Percentiles rank a stretch among this genome's conserved stretches.
Evolutionary conservation across 1,140 invertebrate species (phyloP).

Genomic region (Drosophila nebulosa): DNA sequence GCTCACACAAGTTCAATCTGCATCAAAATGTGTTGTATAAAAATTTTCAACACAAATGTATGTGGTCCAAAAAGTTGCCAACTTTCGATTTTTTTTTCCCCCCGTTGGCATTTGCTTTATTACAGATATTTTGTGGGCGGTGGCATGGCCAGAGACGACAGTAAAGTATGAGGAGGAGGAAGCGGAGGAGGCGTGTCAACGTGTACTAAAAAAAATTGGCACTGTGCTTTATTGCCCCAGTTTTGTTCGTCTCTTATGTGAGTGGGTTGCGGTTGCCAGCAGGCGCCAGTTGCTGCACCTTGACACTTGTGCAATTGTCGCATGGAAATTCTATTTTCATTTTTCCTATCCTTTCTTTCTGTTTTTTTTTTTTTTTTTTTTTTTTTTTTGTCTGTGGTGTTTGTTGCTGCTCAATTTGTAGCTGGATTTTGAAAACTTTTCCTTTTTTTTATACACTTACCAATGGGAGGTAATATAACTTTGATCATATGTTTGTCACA

Average conservation of each 20-base stretch:
- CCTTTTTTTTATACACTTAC: background rate
- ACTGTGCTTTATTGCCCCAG: conserved; percentile 8
- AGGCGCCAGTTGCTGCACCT: conserved; percentile 10
- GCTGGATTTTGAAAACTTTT: background rate
- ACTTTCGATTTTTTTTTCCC: conserved; percentile 18
- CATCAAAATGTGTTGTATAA: conserved; percentile 8
- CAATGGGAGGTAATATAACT: background rate
- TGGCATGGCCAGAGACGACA: background rate
- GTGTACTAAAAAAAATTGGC: conserved; percentile 2
- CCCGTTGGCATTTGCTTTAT: background rate
- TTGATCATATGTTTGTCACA: background rate
- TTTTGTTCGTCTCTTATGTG: background rate
- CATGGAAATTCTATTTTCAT: conserved; percentile 4
- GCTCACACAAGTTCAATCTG: background rate
- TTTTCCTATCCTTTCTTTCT: background rate
- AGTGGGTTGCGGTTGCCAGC: conserved; percentile 2
- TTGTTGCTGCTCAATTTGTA: conserved; percentile 14
- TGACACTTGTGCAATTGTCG: conserved; percentile 20
- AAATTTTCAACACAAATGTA: conserved; percentile 3
- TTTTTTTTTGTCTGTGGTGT: background rate
- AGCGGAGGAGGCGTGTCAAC: background rate
- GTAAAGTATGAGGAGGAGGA: background rate
- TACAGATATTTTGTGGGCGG: background rate
- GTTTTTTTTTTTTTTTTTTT: background rate
- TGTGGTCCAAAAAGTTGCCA: conserved; percentile 12